Evolutionary conservation across 2,113 vertebrate genomes (phyloP).

Genomic region (Willisornis vidua): DNA sequence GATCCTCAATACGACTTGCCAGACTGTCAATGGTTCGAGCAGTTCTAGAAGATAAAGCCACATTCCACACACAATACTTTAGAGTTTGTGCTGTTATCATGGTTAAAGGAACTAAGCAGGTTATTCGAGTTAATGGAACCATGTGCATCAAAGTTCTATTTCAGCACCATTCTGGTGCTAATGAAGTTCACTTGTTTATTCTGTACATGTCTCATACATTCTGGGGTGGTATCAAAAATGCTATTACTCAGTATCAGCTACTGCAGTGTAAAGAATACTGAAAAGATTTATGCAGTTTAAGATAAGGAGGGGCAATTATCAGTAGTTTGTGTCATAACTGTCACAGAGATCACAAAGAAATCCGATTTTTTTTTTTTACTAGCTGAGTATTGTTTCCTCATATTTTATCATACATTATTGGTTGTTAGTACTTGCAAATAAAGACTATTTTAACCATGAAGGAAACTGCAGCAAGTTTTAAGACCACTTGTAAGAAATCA

Average conservation of each 20-base stretch:
- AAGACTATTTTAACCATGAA: neutral
- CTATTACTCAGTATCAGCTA: neutral
- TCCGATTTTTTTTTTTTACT: neutral
- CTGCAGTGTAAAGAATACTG: neutral
- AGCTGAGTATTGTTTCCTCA: neutral
- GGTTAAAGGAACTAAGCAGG: neutral
- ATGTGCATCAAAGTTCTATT: neutral
- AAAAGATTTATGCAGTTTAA: neutral
- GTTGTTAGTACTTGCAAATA: neutral
- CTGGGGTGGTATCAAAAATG: neutral
- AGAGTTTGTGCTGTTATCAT: neutral
- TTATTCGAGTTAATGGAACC: neutral
- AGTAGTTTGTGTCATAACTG: neutral
- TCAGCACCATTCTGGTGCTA: neutral
- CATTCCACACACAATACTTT: neutral
- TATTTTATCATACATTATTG: neutral
- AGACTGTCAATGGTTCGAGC: constrained; percentile 94
- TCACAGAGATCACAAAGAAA: neutral
- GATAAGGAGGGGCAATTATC: neutral
- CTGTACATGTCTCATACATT: neutral
- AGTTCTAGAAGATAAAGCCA: constrained; percentile 77
- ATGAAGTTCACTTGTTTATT: neutral
- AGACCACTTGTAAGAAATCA: neutral
- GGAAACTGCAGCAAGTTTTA: neutral
- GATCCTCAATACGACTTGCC: constrained; percentile 94